These are phyloP conservation scores for Apolygus lucorum DNA, from an alignment of 1,140 invertebrate genomes.

Conservation along the genomic window DNA sequence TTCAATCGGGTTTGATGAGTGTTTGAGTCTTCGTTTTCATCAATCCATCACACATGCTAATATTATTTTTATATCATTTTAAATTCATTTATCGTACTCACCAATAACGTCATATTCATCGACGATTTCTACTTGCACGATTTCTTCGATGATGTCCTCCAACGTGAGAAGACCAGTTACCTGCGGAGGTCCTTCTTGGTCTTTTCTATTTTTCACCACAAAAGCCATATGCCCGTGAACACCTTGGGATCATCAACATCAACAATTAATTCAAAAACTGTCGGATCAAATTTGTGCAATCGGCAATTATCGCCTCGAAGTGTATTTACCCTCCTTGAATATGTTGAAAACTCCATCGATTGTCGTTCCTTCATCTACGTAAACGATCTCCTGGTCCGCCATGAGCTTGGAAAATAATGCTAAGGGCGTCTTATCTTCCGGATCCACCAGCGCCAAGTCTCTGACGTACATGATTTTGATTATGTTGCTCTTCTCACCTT, in stretches of 20 bases:
- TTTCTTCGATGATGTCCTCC: conserved; percentile 45
- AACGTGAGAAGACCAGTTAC: conserved; percentile 43
- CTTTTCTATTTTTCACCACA: conserved; percentile 35
- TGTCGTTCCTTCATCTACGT: conserved; percentile 48
- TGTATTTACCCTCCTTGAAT: conserved; percentile 53
- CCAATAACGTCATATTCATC: conserved; percentile 41
- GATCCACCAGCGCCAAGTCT: conserved; percentile 55
- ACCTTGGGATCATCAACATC: background rate
- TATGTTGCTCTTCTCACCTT: conserved; percentile 45
- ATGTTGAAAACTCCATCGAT: conserved; percentile 51
- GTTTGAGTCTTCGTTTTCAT: too few relatives aligned
- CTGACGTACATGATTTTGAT: conserved; percentile 52
- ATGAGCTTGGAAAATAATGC: conserved; percentile 47
- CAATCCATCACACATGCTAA: too few relatives aligned
- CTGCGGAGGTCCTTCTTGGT: conserved; percentile 33
- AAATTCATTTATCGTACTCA: too few relatives aligned
- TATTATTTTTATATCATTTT: too few relatives aligned
- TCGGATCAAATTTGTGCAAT: too few relatives aligned
- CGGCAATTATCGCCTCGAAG: too few relatives aligned
- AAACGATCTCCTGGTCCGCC: conserved; percentile 48
- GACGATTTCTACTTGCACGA: conserved; percentile 43
- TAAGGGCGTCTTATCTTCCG: conserved; percentile 51
- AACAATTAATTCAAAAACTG: background rate
- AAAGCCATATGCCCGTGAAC: conserved; percentile 40
- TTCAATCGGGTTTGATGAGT: too few relatives aligned